These are phyloP conservation scores for Drosophila littoralis DNA, from an alignment of 1,140 invertebrate genomes.

Conservation along the genomic window DNA sequence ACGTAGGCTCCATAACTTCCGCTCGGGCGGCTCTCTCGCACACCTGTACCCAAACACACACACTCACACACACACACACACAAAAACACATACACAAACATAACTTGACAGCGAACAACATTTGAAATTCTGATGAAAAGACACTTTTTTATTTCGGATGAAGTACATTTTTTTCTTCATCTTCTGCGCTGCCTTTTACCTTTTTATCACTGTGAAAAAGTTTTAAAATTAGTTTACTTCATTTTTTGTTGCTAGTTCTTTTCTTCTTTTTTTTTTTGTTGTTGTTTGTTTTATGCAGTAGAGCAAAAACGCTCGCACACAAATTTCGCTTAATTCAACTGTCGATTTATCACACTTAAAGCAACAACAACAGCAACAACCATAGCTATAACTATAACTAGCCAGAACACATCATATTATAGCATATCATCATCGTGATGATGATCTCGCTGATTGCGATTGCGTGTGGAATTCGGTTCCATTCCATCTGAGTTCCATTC, in stretches of 20 bases:
- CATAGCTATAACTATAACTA: constrained; percentile 22
- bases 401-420: constrained; percentile 41
- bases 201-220: constrained; percentile 11
- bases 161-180: constrained; percentile 30
- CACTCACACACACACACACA: constrained; percentile 14
- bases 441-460: constrained; percentile 62
- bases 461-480: constrained; percentile 57
- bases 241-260: constrained; percentile 10
- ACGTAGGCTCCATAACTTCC: constrained; percentile 80
- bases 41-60: constrained; percentile 64
- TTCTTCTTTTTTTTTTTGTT: neutral
- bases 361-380: constrained; percentile 14
- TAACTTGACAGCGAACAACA: constrained; percentile 35
- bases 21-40: constrained; percentile 74
- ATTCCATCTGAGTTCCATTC: constrained; percentile 17
- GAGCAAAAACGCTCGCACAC: constrained; percentile 31
- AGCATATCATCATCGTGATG: constrained; percentile 30
- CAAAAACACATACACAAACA: constrained; percentile 22
- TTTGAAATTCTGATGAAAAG: constrained; percentile 83
- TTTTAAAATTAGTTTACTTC: constrained; percentile 10
- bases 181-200: neutral
- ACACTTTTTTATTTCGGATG: constrained; percentile 71
- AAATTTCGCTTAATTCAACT: constrained; percentile 75
- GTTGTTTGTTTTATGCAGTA: neutral
- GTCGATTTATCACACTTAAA: constrained; percentile 82